Conservation (phyloP, 2,113 vertebrate genomes). For the Panurus biarmicus region DNA sequence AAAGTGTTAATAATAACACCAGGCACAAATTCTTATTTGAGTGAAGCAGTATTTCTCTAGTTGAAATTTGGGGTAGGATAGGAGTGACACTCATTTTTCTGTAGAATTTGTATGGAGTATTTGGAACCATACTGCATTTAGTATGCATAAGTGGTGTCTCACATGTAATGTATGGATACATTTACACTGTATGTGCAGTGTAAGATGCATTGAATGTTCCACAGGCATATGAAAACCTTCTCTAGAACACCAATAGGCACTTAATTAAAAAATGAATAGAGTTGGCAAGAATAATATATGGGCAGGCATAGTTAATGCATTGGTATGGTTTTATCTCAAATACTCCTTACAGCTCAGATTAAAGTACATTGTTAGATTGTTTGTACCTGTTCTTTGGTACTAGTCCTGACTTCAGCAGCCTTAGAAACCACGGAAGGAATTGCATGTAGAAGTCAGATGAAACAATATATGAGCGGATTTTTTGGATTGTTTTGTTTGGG, state of each 20-base stretch:
- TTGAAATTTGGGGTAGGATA: neutral
- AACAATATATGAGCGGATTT: accelerated
- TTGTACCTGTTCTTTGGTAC: neutral
- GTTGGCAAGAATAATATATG: neutral
- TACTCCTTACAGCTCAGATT: neutral
- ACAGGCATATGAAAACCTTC: neutral
- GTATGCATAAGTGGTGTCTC: neutral
- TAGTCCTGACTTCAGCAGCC: neutral
- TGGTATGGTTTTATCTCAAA: neutral
- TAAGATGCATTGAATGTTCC: neutral
- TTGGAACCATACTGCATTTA: neutral
- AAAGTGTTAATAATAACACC: neutral
- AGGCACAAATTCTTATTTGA: neutral
- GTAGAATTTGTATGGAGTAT: neutral
- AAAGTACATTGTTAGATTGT: neutral
- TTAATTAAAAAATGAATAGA: neutral
- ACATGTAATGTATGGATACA: neutral
- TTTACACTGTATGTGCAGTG: neutral
- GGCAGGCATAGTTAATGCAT: neutral
- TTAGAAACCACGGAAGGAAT: neutral
- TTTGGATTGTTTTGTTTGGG: neutral
- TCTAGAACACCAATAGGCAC: neutral
- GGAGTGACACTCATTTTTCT: neutral
- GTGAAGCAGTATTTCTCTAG: accelerated
- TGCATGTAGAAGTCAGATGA: neutral